phyloP scores from a whole-genome alignment of 2,888 invertebrate genomes.

The Drosophila birchii region DNA sequence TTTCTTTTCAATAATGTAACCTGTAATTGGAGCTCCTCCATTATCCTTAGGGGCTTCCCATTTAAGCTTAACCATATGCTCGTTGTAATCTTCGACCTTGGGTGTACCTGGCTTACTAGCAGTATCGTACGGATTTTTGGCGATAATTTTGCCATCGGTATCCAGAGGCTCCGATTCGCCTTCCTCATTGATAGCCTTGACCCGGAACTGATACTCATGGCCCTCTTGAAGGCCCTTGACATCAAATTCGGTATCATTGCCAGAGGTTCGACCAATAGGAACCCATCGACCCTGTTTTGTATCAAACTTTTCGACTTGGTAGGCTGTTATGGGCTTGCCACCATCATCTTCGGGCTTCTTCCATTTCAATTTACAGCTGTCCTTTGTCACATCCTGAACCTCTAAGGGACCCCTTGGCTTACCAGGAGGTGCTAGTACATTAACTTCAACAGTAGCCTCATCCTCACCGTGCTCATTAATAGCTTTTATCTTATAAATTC shows the following conservation, averaged over 20 bases:
- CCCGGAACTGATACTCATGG: constrained; percentile 96
- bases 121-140: constrained; percentile 98
- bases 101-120: constrained; percentile 95
- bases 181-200: constrained; percentile 97
- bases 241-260: constrained; percentile 93
- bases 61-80: constrained; percentile 93
- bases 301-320: constrained; percentile 97
- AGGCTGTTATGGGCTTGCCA: constrained; percentile 96
- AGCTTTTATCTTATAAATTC: constrained; percentile 94
- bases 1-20: constrained; percentile 97
- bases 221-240: constrained; percentile 95
- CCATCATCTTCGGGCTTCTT: constrained; percentile 97
- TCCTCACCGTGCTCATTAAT: constrained; percentile 96
- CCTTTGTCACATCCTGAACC: constrained; percentile 94
- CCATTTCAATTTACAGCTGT: constrained; percentile 96
- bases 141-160: constrained; percentile 93
- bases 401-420: constrained; percentile 95
- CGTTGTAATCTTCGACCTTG: constrained; percentile 94
- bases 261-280: constrained; percentile 94
- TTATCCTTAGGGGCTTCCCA: constrained; percentile 98
- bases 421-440: constrained; percentile 92
- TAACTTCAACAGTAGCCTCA: constrained; percentile 96
- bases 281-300: constrained; percentile 96
- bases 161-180: constrained; percentile 97
- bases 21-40: constrained; percentile 98